Conservation (phyloP, 1,140 invertebrate genomes). For the Drosophila tropicalis region DNA sequence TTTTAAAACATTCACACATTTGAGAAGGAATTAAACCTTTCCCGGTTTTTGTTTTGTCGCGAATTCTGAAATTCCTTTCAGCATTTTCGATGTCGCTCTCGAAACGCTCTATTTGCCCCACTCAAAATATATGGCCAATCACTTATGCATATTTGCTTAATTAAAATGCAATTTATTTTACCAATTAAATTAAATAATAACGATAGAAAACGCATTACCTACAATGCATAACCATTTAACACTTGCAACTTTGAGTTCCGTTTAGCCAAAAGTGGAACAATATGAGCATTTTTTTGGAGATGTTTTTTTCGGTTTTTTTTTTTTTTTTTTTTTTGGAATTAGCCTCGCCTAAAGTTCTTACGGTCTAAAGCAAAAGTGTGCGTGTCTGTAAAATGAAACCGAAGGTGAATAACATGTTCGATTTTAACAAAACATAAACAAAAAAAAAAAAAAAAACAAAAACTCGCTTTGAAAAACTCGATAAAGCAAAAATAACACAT, state of each 20-base stretch:
- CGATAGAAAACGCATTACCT: background rate
- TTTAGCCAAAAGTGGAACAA: slow-evolving; percentile 8
- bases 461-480: slow-evolving; percentile 24
- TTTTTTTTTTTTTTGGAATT: slow-evolving; percentile 16
- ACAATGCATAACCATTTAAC: slow-evolving; percentile 10
- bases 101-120: background rate
- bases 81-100: no score
- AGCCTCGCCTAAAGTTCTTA: slow-evolving; percentile 13
- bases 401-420: slow-evolving; percentile 63
- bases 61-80: no score
- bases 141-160: slow-evolving; percentile 1
- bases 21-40: no score
- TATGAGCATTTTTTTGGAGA: background rate
- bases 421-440: slow-evolving; percentile 4
- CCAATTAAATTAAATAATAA: slow-evolving; percentile 6
- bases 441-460: slow-evolving; percentile 14
- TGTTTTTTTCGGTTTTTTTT: background rate
- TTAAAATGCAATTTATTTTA: slow-evolving; percentile 5
- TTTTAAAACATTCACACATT: no score
- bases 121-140: background rate
- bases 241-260: slow-evolving; percentile 6
- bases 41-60: no score
- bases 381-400: slow-evolving; percentile 27
- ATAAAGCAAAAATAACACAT: slow-evolving; percentile 28
- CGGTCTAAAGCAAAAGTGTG: slow-evolving; percentile 26